Percentiles rank a stretch among this genome's conserved stretches.
Conservation (phyloP, 2,797 vertebrate genomes). For the Macroramphosus scolopax region DNA sequence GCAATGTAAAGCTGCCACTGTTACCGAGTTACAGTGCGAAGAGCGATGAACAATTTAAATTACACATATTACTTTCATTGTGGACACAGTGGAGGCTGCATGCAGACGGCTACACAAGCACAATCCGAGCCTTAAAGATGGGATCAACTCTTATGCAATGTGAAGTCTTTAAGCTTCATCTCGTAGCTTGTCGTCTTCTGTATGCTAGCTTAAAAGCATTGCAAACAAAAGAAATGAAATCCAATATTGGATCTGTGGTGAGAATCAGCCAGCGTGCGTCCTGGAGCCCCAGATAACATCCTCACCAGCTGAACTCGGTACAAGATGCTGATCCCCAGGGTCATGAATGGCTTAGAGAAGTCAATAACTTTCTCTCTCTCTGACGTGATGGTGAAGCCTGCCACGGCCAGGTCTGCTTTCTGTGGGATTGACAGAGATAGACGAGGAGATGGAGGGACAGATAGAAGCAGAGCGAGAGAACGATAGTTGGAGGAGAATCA, state of each 20-base stretch:
- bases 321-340: conserved; percentile 93
- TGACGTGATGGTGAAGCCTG: conserved; percentile 93
- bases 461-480: conserved; percentile 24
- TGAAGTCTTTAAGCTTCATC: conserved; percentile 17
- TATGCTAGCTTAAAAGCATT: conserved; percentile 18
- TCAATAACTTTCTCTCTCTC: conserved; percentile 92
- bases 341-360: conserved; percentile 96
- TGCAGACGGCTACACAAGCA: conserved; percentile 20
- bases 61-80: conserved; percentile 45
- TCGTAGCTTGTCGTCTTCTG: conserved; percentile 17
- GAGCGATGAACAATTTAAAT: conserved; percentile 52
- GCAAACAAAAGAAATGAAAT: conserved; percentile 44
- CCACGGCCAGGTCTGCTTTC: conserved; percentile 94
- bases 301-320: conserved; percentile 92
- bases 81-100: conserved; percentile 34
- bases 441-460: conserved; percentile 28
- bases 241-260: conserved; percentile 27
- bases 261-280: conserved; percentile 22
- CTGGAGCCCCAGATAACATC: conserved; percentile 33
- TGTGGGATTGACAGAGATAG: conserved; percentile 65
- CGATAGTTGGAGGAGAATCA: conserved; percentile 30
- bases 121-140: conserved; percentile 26
- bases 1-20: conserved; percentile 66
- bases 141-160: conserved; percentile 26
- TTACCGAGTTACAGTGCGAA: conserved; percentile 42